These are phyloP conservation scores for Coleophora deauratella DNA, from an alignment of 2,888 invertebrate species.

Conservation along the genomic window DNA sequence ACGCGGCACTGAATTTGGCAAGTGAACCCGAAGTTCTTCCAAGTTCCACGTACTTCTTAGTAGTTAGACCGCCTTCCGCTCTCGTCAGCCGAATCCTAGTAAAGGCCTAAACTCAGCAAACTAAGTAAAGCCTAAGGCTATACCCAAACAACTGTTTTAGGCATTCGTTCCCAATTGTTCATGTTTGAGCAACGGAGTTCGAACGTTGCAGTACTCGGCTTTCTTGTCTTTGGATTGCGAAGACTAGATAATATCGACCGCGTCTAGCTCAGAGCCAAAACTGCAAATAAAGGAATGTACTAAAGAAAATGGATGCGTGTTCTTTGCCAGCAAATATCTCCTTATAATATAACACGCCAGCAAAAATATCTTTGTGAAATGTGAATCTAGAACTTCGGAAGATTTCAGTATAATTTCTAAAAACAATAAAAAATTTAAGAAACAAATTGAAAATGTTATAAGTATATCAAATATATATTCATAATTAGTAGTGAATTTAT, in stretches of 20 bases:
- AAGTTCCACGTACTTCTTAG: no score
- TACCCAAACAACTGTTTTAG: slow-evolving; percentile 27
- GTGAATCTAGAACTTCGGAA: no score
- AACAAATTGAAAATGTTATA: no score
- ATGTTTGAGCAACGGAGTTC: slow-evolving; percentile 7
- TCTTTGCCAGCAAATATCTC: no score
- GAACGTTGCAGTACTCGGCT: not conserved
- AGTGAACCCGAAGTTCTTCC: no score
- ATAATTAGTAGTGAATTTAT: no score
- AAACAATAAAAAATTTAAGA: no score
- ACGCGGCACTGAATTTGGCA: no score
- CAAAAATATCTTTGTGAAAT: no score
- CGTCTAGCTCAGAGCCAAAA: not conserved
- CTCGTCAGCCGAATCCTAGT: not conserved
- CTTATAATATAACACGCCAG: no score
- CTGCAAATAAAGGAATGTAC: not conserved
- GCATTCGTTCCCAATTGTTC: slow-evolving; percentile 29
- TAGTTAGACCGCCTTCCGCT: not conserved
- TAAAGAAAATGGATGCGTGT: not conserved
- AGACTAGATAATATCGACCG: not conserved
- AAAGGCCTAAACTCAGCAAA: slow-evolving; percentile 2
- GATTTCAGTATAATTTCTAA: no score
- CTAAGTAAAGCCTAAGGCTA: slow-evolving; percentile 28
- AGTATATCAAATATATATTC: no score
- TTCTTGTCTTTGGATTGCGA: not conserved